Conservation (phyloP, 2,888 invertebrate species). For the Lasioglossum villosulum region DNA sequence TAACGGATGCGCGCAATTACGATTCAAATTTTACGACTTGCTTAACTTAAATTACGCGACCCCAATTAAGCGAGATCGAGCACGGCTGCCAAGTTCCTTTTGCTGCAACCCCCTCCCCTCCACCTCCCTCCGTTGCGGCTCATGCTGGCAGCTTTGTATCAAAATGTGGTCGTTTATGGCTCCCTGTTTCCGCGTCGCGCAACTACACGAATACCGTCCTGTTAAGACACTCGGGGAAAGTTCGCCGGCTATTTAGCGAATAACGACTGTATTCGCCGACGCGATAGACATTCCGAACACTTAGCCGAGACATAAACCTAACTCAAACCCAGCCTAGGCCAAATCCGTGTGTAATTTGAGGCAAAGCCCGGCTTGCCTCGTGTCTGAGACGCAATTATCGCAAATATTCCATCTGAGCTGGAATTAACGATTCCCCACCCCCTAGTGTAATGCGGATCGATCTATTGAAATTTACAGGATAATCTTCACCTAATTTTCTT, state of each 20-base stretch:
- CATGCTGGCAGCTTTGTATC: slow-evolving; percentile 46
- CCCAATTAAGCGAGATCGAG: slow-evolving; percentile 72
- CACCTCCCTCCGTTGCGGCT: not conserved
- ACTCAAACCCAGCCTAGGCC: not conserved
- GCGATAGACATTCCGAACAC: slow-evolving; percentile 18
- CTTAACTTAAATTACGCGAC: slow-evolving; percentile 75
- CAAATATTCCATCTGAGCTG: slow-evolving; percentile 13
- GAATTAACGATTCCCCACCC: not conserved
- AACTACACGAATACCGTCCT: not conserved
- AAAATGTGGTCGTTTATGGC: slow-evolving; percentile 57
- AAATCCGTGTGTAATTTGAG: slow-evolving; percentile 12
- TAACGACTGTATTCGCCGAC: slow-evolving; percentile 9
- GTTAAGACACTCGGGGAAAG: not conserved
- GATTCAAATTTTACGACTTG: slow-evolving; percentile 74
- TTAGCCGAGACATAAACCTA: slow-evolving; percentile 9
- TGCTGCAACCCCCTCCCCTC: slow-evolving; percentile 30
- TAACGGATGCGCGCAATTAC: slow-evolving; percentile 74
- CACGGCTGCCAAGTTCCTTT: slow-evolving; percentile 65
- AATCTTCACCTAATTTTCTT: too few species aligned
- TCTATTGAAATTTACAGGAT: not conserved
- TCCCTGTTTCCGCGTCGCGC: slow-evolving; percentile 13
- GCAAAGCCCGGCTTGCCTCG: slow-evolving; percentile 22
- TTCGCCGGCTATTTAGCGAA: slow-evolving; percentile 21
- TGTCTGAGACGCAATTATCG: slow-evolving; percentile 19
- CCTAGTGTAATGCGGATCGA: not conserved